A percentile compares a stretch with the other conserved stretches of the same genome.
Evolutionary conservation across 92 coral and sea anemone genomes (phyloP).

Genomic region (Umimayanthus chanpuru): DNA sequence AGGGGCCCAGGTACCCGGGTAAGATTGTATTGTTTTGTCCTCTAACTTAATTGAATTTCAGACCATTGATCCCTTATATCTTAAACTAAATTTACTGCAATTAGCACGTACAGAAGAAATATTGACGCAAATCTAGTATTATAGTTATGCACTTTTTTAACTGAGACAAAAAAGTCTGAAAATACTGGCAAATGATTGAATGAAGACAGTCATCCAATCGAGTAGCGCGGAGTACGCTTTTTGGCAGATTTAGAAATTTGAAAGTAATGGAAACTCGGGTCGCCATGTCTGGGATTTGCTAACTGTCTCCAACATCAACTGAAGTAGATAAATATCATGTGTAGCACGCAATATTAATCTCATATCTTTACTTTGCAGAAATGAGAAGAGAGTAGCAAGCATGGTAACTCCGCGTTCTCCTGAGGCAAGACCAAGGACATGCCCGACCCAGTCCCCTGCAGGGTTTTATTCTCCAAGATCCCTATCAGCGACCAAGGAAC

Average conservation of each 20-base stretch:
- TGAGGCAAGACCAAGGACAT: conserved; percentile 12
- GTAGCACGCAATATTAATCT: neutral
- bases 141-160: no score
- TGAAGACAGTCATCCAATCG: neutral
- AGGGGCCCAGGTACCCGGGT: no score
- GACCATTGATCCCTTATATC: no score
- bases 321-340: neutral
- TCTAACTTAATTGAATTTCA: no score
- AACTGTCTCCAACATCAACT: neutral
- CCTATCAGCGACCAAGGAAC: conserved; percentile 3
- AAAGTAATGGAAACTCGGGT: neutral
- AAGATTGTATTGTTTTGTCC: no score
- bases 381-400: neutral
- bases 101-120: no score
- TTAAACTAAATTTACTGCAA: no score
- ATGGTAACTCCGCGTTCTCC: neutral
- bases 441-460: conserved; percentile 10
- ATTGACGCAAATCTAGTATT: no score
- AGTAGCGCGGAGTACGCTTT: no score
- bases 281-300: neutral
- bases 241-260: neutral
- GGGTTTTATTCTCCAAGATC: conserved; percentile 9
- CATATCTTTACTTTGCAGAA: conserved; percentile 4
- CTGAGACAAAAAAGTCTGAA: no score
- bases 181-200: no score